These are phyloP conservation scores for Synanthedon tipuliformis DNA, from an alignment of 2,888 invertebrate species.

Conservation along the genomic window DNA sequence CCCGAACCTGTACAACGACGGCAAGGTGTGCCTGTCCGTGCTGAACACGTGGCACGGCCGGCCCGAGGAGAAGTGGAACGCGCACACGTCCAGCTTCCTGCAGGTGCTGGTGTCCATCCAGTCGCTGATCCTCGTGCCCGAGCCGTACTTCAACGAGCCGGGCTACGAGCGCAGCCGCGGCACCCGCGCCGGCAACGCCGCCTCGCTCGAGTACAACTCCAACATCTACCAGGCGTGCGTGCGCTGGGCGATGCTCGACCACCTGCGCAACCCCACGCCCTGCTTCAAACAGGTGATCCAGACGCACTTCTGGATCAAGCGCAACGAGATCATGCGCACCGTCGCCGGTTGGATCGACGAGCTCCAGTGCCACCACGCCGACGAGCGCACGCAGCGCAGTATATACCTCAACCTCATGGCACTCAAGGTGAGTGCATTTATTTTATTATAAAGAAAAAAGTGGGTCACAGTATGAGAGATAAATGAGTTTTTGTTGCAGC, in stretches of 20 bases:
- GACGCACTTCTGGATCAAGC: conserved; percentile 94
- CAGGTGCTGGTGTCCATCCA: conserved; percentile 94
- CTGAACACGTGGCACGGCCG: conserved; percentile 97
- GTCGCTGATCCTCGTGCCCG: conserved; percentile 90
- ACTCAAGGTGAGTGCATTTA: conserved; percentile 70
- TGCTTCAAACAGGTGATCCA: conserved; percentile 93
- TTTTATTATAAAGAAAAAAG: too few species aligned
- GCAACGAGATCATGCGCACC: conserved; percentile 89
- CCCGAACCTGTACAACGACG: conserved; percentile 94
- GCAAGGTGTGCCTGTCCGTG: conserved; percentile 92
- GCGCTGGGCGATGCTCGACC: conserved; percentile 97
- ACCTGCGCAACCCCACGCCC: conserved; percentile 87
- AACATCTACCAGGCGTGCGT: conserved; percentile 95
- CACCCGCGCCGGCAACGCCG: conserved; percentile 87
- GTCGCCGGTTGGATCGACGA: conserved; percentile 92
- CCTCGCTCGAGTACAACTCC: conserved; percentile 93
- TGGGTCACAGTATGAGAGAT: too few species aligned
- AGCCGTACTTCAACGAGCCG: conserved; percentile 96
- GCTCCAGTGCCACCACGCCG: conserved; percentile 80
- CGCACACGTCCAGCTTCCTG: conserved; percentile 93
- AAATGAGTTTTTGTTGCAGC: conserved; percentile 48
- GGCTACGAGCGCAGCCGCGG: conserved; percentile 92
- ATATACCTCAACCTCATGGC: conserved; percentile 80
- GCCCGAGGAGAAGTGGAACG: conserved; percentile 97
- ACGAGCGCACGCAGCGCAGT: conserved; percentile 82